phyloP scores from a whole-genome alignment of 2,888 invertebrate genomes.

The Dione juno region DNA sequence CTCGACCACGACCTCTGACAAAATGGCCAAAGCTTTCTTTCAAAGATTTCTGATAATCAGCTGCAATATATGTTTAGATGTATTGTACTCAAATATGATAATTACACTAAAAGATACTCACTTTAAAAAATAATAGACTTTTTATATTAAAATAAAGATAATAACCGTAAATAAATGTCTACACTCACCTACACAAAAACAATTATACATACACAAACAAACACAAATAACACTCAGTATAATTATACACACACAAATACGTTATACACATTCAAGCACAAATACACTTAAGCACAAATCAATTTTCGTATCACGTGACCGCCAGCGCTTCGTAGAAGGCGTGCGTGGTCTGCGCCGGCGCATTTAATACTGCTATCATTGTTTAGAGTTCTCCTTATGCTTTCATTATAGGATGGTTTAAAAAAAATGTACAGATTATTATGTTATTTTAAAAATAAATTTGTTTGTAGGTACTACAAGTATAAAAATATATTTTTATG shows the following conservation, averaged over 20 bases:
- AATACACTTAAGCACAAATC: slow-evolving; percentile 51
- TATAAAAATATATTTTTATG: too few relatives aligned
- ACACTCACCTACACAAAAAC: slow-evolving; percentile 14
- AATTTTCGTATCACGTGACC: slow-evolving; percentile 67
- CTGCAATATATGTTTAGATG: too few relatives aligned
- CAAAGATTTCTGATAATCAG: too few relatives aligned
- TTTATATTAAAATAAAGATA: not conserved
- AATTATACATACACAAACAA: slow-evolving; percentile 33
- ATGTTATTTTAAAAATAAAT: too few relatives aligned
- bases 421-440: not conserved
- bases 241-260: slow-evolving; percentile 47
- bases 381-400: slow-evolving; percentile 24
- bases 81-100: too few relatives aligned
- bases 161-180: not conserved
- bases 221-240: not conserved
- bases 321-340: slow-evolving; percentile 68
- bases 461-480: too few relatives aligned
- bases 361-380: slow-evolving; percentile 50
- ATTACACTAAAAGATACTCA: too few relatives aligned
- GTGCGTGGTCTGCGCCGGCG: slow-evolving; percentile 65
- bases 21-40: not conserved
- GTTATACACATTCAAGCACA: slow-evolving; percentile 37
- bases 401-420: not conserved
- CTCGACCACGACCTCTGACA: not conserved
- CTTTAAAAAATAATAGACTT: too few relatives aligned